These are phyloP conservation scores for Isurus oxyrinchus DNA, from an alignment of 2,113 vertebrate species.

Conservation along the genomic window DNA sequence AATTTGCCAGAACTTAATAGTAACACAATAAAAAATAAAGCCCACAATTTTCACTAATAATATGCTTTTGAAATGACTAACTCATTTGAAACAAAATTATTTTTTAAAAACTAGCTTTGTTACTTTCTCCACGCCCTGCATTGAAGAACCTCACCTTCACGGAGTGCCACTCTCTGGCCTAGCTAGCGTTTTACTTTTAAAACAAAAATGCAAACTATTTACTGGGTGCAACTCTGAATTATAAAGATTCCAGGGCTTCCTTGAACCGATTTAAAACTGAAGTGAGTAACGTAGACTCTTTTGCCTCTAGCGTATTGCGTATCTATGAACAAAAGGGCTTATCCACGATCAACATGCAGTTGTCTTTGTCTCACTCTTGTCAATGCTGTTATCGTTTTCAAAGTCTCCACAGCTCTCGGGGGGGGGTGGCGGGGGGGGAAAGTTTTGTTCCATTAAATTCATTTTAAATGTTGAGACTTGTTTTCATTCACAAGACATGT, in stretches of 20 bases:
- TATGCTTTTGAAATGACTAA: neutral
- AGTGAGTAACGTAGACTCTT: neutral
- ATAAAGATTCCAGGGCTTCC: neutral
- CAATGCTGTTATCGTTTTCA: neutral
- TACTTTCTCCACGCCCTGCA: neutral
- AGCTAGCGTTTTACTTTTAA: neutral
- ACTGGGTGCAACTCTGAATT: neutral
- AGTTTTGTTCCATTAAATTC: neutral
- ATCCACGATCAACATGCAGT: neutral
- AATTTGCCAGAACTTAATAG: neutral
- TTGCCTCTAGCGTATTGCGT: neutral
- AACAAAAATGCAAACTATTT: neutral
- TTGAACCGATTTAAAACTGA: neutral
- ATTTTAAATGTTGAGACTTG: constrained; percentile 14
- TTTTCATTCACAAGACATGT: neutral
- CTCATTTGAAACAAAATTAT: neutral
- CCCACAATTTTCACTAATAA: neutral
- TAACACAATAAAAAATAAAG: neutral
- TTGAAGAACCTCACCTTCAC: neutral
- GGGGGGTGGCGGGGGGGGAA: no score
- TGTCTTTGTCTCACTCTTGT: neutral
- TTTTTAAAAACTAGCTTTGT: no score
- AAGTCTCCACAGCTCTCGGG: neutral
- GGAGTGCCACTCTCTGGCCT: neutral
- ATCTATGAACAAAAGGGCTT: neutral